Percentiles rank a stretch among this genome's conserved stretches.
Evolutionary conservation across 2,113 vertebrate species (phyloP).

Genomic region (Scophthalmus maximus): DNA sequence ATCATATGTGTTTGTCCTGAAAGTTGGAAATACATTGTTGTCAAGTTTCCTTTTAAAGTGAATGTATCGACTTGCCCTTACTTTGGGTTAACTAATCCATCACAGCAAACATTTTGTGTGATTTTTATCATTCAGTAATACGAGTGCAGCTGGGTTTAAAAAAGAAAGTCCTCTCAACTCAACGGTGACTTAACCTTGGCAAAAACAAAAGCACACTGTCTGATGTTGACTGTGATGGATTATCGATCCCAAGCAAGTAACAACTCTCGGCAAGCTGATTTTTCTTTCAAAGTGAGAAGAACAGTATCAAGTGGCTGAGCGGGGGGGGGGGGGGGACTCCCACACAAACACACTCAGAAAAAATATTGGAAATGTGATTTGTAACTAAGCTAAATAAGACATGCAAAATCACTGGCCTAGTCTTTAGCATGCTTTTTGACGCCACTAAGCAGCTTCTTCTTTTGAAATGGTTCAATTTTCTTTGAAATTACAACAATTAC

Average conservation of each 20-base stretch:
- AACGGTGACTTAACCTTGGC: slow-evolving; percentile 18
- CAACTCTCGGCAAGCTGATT: slow-evolving; percentile 20
- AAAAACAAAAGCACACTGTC: slow-evolving; percentile 16
- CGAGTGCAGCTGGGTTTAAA: not conserved
- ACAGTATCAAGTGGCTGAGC: too few species aligned
- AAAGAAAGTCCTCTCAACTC: too few species aligned
- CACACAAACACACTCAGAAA: not conserved
- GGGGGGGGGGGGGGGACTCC: too few species aligned
- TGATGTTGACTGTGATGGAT: slow-evolving; percentile 33
- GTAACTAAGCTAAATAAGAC: not conserved
- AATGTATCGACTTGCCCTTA: not conserved
- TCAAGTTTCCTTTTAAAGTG: not conserved
- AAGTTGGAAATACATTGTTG: too few species aligned
- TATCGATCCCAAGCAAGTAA: slow-evolving; percentile 34
- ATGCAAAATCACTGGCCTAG: not conserved
- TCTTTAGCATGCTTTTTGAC: too few species aligned
- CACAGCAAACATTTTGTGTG: not conserved
- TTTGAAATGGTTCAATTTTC: slow-evolving; percentile 11
- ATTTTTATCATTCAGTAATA: not conserved
- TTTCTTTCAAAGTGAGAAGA: slow-evolving; percentile 14
- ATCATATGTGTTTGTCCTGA: too few species aligned
- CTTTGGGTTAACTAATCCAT: not conserved
- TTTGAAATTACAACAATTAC: slow-evolving; percentile 15
- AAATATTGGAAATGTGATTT: not conserved
- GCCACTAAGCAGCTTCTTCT: too few species aligned